phyloP scores from a whole-genome alignment of 2,113 vertebrate species.

The Pachypanchax playfairii region DNA sequence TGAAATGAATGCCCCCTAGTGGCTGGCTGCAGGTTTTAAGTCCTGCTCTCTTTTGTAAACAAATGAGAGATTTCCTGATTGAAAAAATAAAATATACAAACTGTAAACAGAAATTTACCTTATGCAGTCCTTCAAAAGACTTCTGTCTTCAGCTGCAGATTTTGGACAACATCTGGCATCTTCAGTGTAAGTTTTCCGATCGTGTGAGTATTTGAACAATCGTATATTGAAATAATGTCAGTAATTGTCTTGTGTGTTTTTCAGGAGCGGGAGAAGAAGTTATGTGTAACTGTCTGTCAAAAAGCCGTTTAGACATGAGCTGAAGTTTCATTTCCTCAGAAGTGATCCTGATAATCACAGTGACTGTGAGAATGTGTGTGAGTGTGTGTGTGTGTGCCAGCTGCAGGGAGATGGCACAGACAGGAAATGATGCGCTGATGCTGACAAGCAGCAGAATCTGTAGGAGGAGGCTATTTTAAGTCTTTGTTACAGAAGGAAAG shows the following conservation, averaged over 20 bases:
- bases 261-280: slow-evolving; percentile 20
- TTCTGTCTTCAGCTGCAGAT: too few species aligned
- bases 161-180: too few species aligned
- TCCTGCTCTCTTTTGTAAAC: too few species aligned
- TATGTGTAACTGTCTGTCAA: slow-evolving; percentile 11
- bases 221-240: neutral
- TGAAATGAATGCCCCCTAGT: too few species aligned
- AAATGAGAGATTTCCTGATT: too few species aligned
- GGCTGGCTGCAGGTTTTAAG: too few species aligned
- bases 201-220: too few species aligned
- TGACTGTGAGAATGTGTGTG: slow-evolving; percentile 7
- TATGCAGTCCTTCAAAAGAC: too few species aligned
- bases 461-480: slow-evolving; percentile 68
- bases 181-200: too few species aligned
- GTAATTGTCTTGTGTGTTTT: neutral
- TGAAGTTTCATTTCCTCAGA: slow-evolving; percentile 16
- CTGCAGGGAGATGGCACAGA: slow-evolving; percentile 45
- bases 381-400: slow-evolving; percentile 11
- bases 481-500: slow-evolving; percentile 43
- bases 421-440: slow-evolving; percentile 66
- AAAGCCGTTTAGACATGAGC: neutral
- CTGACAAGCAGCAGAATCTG: slow-evolving; percentile 45
- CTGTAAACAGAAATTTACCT: too few species aligned
- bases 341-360: slow-evolving; percentile 16
- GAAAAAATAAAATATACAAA: too few species aligned